These are phyloP conservation scores for Drosophila nr. perissopoda DNA, from an alignment of 2,888 invertebrate species.

Conservation along the genomic window DNA sequence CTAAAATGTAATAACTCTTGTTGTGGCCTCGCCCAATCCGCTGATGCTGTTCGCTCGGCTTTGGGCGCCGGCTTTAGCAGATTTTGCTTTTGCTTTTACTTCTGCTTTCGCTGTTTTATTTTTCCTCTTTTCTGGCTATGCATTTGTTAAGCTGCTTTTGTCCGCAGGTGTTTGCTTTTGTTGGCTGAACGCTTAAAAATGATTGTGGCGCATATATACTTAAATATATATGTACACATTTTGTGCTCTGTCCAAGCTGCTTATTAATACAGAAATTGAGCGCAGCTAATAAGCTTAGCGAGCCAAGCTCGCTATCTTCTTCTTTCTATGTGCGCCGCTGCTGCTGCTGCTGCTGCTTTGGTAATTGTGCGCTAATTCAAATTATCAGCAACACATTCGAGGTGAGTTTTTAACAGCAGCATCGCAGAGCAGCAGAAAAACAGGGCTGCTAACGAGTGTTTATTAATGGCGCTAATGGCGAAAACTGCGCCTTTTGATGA, in stretches of 20 bases:
- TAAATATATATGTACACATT: neutral
- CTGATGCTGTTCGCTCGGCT: conserved; percentile 23
- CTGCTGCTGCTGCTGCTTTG: conserved; percentile 19
- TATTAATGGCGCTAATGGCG: conserved; percentile 80
- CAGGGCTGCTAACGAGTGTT: conserved; percentile 71
- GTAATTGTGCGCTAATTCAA: conserved; percentile 79
- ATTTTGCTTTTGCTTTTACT: conserved; percentile 27
- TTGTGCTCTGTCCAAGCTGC: conserved; percentile 69
- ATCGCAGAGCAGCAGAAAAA: conserved; percentile 15
- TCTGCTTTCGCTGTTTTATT: conserved; percentile 2
- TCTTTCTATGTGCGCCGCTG: neutral
- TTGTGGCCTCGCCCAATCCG: conserved; percentile 56
- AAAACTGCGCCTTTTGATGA: conserved; percentile 72
- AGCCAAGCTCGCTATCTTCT: conserved; percentile 6
- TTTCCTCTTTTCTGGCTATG: conserved; percentile 19
- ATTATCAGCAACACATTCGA: conserved; percentile 78
- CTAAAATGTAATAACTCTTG: conserved; percentile 79
- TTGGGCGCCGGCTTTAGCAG: conserved; percentile 34
- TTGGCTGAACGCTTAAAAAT: conserved; percentile 70
- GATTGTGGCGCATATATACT: conserved; percentile 36
- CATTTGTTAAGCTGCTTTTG: conserved; percentile 77
- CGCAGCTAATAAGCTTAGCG: conserved; percentile 72
- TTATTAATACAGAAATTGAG: conserved; percentile 74
- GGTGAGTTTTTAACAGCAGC: conserved; percentile 26
- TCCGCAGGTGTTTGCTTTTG: conserved; percentile 79